Conservation (phyloP, 1,140 invertebrate genomes). For the Drosophila navojoa region DNA sequence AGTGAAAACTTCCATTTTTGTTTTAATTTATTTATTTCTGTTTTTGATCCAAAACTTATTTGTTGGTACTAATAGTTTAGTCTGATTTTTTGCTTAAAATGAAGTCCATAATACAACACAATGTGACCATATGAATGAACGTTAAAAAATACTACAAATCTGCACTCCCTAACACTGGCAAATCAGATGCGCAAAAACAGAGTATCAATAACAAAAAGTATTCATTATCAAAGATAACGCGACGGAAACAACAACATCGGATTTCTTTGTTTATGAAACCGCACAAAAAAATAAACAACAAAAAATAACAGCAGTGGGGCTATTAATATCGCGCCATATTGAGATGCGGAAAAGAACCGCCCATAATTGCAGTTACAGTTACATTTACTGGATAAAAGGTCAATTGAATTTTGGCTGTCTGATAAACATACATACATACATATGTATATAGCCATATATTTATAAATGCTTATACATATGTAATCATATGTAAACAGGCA, state of each 20-base stretch:
- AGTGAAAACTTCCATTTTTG: not conserved
- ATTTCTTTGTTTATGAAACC: conserved; percentile 40
- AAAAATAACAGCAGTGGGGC: conserved; percentile 1
- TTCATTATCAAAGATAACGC: conserved; percentile 27
- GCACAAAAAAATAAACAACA: conserved; percentile 22
- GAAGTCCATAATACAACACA: not conserved
- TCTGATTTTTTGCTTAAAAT: too few relatives aligned
- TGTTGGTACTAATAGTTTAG: too few relatives aligned
- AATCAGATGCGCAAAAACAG: conserved; percentile 33
- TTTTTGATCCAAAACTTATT: not conserved
- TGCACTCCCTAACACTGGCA: conserved; percentile 5
- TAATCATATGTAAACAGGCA: not conserved
- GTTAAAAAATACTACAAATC: not conserved
- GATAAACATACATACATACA: not conserved
- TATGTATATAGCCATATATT: conserved; percentile 11
- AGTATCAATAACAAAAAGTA: conserved; percentile 39
- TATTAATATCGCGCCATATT: conserved; percentile 18
- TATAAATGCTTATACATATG: not conserved
- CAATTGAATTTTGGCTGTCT: conserved; percentile 16
- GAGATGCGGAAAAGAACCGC: conserved; percentile 13
- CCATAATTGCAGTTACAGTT: conserved; percentile 6
- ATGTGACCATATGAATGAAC: not conserved
- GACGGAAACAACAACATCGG: not conserved
- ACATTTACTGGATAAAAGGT: conserved; percentile 39
- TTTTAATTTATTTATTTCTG: not conserved